phyloP scores from a whole-genome alignment of 2,888 invertebrate genomes.

The Athrips mouffetella region DNA sequence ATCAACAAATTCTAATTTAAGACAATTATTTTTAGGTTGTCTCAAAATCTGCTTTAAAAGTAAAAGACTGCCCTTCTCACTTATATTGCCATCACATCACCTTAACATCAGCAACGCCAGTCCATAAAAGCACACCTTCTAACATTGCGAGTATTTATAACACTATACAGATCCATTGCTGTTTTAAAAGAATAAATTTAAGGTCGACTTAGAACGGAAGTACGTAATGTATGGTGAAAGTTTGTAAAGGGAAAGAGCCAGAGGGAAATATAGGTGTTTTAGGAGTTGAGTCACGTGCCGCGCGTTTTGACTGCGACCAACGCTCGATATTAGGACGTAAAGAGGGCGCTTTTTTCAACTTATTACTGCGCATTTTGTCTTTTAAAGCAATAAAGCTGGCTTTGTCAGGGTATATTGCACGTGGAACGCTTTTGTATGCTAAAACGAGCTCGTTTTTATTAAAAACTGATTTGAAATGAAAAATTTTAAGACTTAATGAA shows the following conservation, averaged over 20 bases:
- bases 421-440: conserved; percentile 8
- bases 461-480: conserved; percentile 1
- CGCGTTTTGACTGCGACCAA: conserved; percentile 56
- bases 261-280: conserved; percentile 40
- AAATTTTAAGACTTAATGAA: not conserved
- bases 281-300: conserved; percentile 55
- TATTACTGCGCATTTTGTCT: conserved; percentile 64
- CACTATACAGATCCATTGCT: too few relatives aligned
- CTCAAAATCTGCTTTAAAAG: too few relatives aligned
- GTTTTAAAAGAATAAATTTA: too few relatives aligned
- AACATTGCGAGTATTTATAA: too few relatives aligned
- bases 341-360: conserved; percentile 53
- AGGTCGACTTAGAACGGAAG: too few relatives aligned
- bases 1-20: too few relatives aligned
- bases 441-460: not conserved
- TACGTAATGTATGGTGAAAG: too few relatives aligned
- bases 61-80: too few relatives aligned
- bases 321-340: conserved; percentile 53
- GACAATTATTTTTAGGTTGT: too few relatives aligned
- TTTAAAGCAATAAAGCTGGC: conserved; percentile 36
- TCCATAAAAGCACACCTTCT: too few relatives aligned
- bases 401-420: conserved; percentile 25
- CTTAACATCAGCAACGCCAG: too few relatives aligned
- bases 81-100: too few relatives aligned
- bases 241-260: not conserved